Conservation (phyloP, 2,113 vertebrate species). For the Erinaceus europaeus region DNA sequence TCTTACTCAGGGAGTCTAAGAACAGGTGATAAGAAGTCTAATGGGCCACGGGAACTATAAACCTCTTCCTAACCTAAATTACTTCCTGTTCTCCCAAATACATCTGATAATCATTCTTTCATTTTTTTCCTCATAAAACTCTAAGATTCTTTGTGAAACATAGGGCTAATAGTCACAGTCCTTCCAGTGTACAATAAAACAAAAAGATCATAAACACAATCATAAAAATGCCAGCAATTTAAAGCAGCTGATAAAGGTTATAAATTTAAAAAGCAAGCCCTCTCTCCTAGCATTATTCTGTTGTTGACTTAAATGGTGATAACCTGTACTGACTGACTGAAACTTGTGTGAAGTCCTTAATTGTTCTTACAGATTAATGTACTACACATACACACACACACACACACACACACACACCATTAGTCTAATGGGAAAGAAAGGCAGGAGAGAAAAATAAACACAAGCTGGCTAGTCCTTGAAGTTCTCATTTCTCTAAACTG, state of each 20-base stretch:
- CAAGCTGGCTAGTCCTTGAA: constrained; percentile 32
- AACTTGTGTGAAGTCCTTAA: constrained; percentile 40
- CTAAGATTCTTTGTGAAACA: constrained; percentile 71
- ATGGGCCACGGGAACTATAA: constrained; percentile 57
- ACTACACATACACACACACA: too few species aligned
- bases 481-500: constrained; percentile 14
- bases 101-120: constrained; percentile 73
- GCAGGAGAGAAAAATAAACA: neutral
- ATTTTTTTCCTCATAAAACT: constrained; percentile 75
- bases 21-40: constrained; percentile 74
- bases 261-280: constrained; percentile 68
- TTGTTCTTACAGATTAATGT: constrained; percentile 34
- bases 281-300: constrained; percentile 1
- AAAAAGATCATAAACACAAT: constrained; percentile 78
- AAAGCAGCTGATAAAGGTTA: constrained; percentile 63
- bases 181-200: constrained; percentile 72
- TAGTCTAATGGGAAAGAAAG: constrained; percentile 28
- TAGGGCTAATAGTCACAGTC: constrained; percentile 55
- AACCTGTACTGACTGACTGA: constrained; percentile 47
- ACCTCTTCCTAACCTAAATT: constrained; percentile 60
- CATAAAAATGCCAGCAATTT: constrained; percentile 75
- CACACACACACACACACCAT: too few species aligned
- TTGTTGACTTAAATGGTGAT: neutral
- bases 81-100: constrained; percentile 70
- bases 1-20: constrained; percentile 68